Base-by-base conservation (phyloP, 35 echinoderm and acorn worm species). In the Chiridota heheva region DNA sequence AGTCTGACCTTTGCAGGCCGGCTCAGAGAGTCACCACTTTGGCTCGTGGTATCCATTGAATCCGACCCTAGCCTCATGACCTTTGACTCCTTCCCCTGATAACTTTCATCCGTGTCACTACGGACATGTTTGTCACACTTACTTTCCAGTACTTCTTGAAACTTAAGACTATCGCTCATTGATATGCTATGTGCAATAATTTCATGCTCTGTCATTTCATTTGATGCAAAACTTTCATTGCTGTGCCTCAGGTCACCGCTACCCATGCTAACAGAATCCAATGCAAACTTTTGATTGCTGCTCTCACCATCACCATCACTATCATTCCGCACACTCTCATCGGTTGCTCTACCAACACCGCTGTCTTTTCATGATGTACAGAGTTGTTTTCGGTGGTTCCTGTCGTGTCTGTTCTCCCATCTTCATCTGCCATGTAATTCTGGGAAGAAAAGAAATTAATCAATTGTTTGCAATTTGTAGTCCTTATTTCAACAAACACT, bases 41-140 rank as follows among this genome's bases (percentile, higher is more conserved):
- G 82, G 62, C 92, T 96, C 12, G 86, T 96, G 10, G 92, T 96
- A 51, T 96, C 92, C 92, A 96, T 96, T 4, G 92, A 96, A 71
- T 96, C 92, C 5, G 92, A 96, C 8, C 92, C 92, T 26, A 96
- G 77, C 46, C 87, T 74, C 92, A 96, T 96, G 28, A 96, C 92
- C 58, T 96, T 96, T 47, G 92, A 89, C 67, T 96, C 92, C 67
- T 96, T 96, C 7, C 92, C 92, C 39, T 82, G 84, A 44, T 86
- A 86, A 57, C 92, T 96, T 43, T 96, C 92, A n/a, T 96, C 92
- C 0, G 92, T 96, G 72, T 96, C 92, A 76, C 92, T 96, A 20
- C 92, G 67, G 48, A 96, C 77, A 53, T 96, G 92, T 63, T 96
- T 96, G 59, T 98, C 95, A 84, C 89, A 98, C 43, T 98, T 98